Evolutionary conservation across 92 coral and sea anemone species (phyloP), one percentile per base, ranked within the genome.

Genomic region (Zoanthus sociatus): DNA sequence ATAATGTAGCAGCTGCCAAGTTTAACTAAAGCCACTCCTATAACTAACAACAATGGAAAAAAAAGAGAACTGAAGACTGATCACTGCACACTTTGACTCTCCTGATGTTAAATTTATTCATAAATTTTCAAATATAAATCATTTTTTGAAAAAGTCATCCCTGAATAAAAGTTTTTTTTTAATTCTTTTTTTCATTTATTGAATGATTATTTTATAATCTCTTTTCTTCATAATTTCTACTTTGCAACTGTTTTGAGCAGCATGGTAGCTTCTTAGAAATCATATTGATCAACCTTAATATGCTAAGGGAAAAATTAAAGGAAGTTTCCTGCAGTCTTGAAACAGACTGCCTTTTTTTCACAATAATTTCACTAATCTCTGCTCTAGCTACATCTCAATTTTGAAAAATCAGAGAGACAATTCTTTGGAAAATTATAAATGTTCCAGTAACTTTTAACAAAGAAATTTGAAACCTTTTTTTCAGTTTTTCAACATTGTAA

Each of bases 281-380:
- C 53, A 60, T 33, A 78, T 78, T 78, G 47, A 50, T 31, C 16
- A 81, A 81, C 37, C 21, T 81, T 31, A 81, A 67, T 66, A 47
- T 45, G 26, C 53, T 63, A 64, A 42, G 63, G 71, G 71, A 78
- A 78, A 63, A 7, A 61, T 13, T 18, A 2, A 18, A 63, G 37
- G 70, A 64, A 18, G 85, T 81, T 20, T 45, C 85, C 85, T 81
- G 61, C 17, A 81, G 73, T 47, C 85, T 47, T 64, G 16, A 81
- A 50, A 66, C 21, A 79, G 45, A 14, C 33, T 32, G 61, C 47
- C 18, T 1, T 64, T 66, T 63, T 67, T 66, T 81, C 42, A 37
- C 42, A 3, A 67, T 16, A 17, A 30, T 14, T 26, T 17, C 44
- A 45, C 13, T 11, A 44, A 53, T 45, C 42, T 64, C 7, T 7